Conservation (phyloP, 64 coral and sea anemone species). For the Pachyseris speciosa region DNA sequence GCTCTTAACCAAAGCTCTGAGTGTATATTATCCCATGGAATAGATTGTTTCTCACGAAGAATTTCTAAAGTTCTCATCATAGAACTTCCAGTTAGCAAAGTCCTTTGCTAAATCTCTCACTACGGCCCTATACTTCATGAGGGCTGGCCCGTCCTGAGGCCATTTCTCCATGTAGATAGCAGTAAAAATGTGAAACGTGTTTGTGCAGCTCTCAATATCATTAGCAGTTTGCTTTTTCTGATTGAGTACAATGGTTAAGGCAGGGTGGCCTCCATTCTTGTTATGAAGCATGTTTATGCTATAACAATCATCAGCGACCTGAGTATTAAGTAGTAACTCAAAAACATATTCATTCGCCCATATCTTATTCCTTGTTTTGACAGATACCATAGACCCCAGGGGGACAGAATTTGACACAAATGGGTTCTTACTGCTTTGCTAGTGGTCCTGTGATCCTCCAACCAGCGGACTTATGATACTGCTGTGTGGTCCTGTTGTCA, state of each 20-base stretch:
- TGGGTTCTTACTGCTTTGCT: too few relatives aligned
- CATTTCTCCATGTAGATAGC: slow-evolving; percentile 3
- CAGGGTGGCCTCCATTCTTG: not conserved
- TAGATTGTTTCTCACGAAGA: not conserved
- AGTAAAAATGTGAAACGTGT: slow-evolving; percentile 48
- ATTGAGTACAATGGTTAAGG: not conserved
- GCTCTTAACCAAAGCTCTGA: slow-evolving; percentile 24
- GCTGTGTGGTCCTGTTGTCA: too few relatives aligned
- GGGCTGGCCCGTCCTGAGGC: slow-evolving; percentile 6
- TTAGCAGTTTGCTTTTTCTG: slow-evolving; percentile 1
- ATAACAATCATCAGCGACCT: too few relatives aligned
- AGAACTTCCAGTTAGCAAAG: slow-evolving; percentile 47
- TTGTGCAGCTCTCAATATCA: not conserved
- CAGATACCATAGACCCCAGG: too few relatives aligned
- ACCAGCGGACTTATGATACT: too few relatives aligned
- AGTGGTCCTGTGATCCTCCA: too few relatives aligned
- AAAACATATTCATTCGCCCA: too few relatives aligned
- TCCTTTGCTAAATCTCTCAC: slow-evolving; percentile 44
- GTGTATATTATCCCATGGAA: slow-evolving; percentile 40
- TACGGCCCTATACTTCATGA: slow-evolving; percentile 58
- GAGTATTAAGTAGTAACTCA: too few relatives aligned
- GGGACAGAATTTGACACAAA: too few relatives aligned
- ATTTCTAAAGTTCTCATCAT: slow-evolving; percentile 61
- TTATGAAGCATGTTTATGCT: too few relatives aligned
- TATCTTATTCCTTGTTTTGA: too few relatives aligned